Percentiles rank a stretch among this genome's conserved stretches.
These are phyloP conservation scores for Plutomurus gul DNA, from an alignment of 1,140 invertebrate genomes.

Conservation along the genomic window DNA sequence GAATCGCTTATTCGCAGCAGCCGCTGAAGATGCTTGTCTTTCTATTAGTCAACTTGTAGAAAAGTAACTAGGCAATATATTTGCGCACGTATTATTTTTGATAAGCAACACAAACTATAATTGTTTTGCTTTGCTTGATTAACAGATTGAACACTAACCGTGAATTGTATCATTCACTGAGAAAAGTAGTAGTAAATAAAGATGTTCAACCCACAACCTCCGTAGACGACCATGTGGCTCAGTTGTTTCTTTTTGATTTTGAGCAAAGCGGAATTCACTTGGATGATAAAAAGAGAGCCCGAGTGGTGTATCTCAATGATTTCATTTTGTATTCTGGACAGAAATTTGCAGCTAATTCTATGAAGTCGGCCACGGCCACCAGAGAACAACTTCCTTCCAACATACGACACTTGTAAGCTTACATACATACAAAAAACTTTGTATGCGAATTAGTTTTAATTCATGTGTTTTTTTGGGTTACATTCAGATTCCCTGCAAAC, in stretches of 20 bases:
- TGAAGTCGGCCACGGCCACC: constrained; percentile 68
- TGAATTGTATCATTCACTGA: constrained; percentile 76
- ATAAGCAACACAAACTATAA: too few species aligned
- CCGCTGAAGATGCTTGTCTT: constrained; percentile 85
- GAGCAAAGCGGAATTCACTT: constrained; percentile 96
- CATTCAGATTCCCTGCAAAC: constrained; percentile 72
- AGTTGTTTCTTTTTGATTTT: constrained; percentile 93
- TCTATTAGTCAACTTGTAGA: constrained; percentile 88
- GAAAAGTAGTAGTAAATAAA: constrained; percentile 69
- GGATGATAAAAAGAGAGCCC: constrained; percentile 71
- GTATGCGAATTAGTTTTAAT: background rate
- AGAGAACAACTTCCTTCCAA: constrained; percentile 70
- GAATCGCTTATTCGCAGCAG: constrained; percentile 68
- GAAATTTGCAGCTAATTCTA: constrained; percentile 78
- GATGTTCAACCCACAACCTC: constrained; percentile 71
- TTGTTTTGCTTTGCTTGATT: constrained; percentile 29
- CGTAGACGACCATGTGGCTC: constrained; percentile 81
- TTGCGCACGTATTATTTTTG: too few species aligned
- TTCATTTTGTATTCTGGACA: constrained; percentile 78
- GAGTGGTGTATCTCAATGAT: constrained; percentile 85
- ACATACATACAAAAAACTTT: constrained; percentile 45
- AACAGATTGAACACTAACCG: constrained; percentile 85
- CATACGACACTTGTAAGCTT: constrained; percentile 73
- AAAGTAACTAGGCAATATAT: constrained; percentile 64
- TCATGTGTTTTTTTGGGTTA: constrained; percentile 16